Percentiles rank a stretch among this genome's conserved stretches.
phyloP scores from a whole-genome alignment of 2,113 vertebrate genomes.

The Antennarius striatus region DNA sequence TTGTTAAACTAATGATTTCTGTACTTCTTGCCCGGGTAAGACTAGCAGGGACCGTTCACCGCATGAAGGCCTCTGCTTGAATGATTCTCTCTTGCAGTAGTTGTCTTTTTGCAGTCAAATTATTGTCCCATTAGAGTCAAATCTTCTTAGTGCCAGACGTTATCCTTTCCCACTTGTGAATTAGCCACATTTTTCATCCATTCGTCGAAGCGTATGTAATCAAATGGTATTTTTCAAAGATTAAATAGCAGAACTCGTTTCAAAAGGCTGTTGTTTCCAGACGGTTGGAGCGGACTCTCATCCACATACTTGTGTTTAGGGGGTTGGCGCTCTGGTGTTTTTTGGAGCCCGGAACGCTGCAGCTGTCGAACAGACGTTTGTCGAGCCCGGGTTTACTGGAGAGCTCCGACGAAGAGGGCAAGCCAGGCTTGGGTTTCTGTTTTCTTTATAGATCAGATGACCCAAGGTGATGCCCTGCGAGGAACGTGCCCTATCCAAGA shows the following conservation, averaged over 20 bases:
- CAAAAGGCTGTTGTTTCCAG: constrained; percentile 53
- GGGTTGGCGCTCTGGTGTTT: constrained; percentile 56
- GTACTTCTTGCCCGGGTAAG: constrained; percentile 35
- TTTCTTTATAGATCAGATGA: constrained; percentile 69
- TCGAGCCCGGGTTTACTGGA: constrained; percentile 52
- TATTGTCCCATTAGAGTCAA: constrained; percentile 1
- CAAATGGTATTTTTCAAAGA: constrained; percentile 31
- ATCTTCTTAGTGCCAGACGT: not conserved
- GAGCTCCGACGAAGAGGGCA: constrained; percentile 45
- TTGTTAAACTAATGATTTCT: constrained; percentile 32
- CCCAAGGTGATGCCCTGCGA: constrained; percentile 34
- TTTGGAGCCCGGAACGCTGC: constrained; percentile 52
- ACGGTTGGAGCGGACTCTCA: constrained; percentile 56
- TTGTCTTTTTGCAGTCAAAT: constrained; percentile 24
- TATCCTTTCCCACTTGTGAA: constrained; percentile 16
- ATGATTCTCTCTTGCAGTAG: constrained; percentile 13
- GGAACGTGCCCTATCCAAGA: constrained; percentile 44
- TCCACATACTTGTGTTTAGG: constrained; percentile 64
- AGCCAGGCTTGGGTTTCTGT: constrained; percentile 69
- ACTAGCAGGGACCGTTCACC: not conserved
- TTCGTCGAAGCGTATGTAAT: constrained; percentile 26
- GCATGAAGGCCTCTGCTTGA: no score
- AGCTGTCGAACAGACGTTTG: constrained; percentile 73
- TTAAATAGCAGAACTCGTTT: constrained; percentile 35
- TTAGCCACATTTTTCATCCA: constrained; percentile 14